These are phyloP conservation scores for Papilio helenus DNA, from an alignment of 1,140 invertebrate species.

Conservation along the genomic window DNA sequence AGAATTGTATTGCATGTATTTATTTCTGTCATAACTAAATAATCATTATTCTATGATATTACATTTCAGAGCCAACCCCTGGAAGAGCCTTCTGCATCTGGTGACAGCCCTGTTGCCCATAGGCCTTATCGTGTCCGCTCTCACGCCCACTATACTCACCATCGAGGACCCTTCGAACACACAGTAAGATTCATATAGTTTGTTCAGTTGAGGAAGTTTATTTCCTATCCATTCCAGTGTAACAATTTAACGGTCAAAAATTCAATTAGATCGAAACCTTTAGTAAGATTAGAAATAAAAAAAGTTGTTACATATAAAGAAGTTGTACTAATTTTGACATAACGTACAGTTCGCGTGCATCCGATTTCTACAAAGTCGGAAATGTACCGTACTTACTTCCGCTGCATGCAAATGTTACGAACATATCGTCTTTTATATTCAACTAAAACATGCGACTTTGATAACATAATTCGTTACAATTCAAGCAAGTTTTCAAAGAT, in stretches of 20 bases:
- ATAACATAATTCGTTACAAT: neutral
- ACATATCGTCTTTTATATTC: neutral
- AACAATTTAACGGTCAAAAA: neutral
- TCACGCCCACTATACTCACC: slow-evolving; percentile 83
- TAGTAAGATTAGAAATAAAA: no score
- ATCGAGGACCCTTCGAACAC: slow-evolving; percentile 60
- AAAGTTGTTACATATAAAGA: neutral
- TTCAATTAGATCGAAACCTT: no score
- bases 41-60: neutral
- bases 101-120: slow-evolving; percentile 83
- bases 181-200: slow-evolving; percentile 46
- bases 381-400: neutral
- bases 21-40: neutral
- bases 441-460: neutral
- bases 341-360: neutral
- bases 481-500: neutral
- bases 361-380: neutral
- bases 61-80: neutral
- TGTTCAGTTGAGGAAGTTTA: neutral
- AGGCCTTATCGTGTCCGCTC: slow-evolving; percentile 83
- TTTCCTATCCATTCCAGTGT: neutral
- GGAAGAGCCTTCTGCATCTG: slow-evolving; percentile 81
- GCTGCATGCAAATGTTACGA: neutral
- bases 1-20: neutral
- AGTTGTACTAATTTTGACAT: neutral